Percentiles rank a stretch among this genome's conserved stretches.
These are phyloP conservation scores for Mungos mungo DNA, from an alignment of 2,113 vertebrate species.

Conservation along the genomic window DNA sequence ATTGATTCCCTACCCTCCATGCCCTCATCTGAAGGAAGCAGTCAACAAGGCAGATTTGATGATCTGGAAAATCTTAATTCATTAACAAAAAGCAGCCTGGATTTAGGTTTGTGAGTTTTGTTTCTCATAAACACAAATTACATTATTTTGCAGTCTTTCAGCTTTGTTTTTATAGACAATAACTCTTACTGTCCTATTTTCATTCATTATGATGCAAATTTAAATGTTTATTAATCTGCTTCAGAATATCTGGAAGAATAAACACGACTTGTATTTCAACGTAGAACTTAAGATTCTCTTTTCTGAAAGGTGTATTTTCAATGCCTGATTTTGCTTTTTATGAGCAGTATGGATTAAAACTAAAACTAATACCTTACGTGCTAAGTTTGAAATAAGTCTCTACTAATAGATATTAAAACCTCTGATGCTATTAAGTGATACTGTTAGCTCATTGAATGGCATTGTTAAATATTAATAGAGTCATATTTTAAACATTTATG, in stretches of 20 bases:
- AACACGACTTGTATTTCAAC: not conserved
- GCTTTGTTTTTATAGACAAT: not conserved
- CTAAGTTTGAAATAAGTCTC: conserved; percentile 36
- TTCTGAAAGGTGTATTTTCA: not conserved
- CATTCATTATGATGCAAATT: not conserved
- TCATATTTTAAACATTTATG: conserved; percentile 76
- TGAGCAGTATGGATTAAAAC: conserved; percentile 21
- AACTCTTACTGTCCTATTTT: not conserved
- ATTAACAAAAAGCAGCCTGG: conserved; percentile 25
- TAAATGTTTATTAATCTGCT: not conserved
- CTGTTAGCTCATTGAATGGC: conserved; percentile 63
- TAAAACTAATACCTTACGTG: not conserved
- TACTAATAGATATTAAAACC: conserved; percentile 52
- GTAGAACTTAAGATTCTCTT: not conserved
- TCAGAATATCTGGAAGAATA: not conserved
- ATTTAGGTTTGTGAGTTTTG: conserved; percentile 81
- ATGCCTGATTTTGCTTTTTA: not conserved
- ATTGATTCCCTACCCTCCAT: not conserved
- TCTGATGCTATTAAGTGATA: conserved; percentile 65
- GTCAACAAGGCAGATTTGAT: conserved; percentile 67
- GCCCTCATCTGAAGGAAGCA: conserved; percentile 45
- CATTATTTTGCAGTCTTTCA: not conserved
- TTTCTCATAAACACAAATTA: conserved; percentile 10
- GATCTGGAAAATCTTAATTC: conserved; percentile 67
- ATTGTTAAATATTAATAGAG: conserved; percentile 77